phyloP scores from a whole-genome alignment of 2,888 invertebrate genomes.

The Drosophila meridionalis region DNA sequence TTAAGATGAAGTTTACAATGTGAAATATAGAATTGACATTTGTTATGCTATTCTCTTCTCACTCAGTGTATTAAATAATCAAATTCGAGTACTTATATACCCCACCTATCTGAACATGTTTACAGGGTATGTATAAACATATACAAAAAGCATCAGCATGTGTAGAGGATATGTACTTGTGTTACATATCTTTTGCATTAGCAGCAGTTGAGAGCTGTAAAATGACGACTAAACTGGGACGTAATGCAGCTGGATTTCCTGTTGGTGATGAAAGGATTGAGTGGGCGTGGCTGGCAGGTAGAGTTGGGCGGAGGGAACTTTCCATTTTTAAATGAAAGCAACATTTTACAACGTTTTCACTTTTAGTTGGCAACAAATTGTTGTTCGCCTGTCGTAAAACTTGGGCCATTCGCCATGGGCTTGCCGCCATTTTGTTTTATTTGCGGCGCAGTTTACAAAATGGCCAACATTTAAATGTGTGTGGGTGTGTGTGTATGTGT shows the following conservation, averaged over 20 bases:
- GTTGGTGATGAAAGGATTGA: constrained; percentile 30
- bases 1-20: too few species aligned
- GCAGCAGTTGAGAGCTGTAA: constrained; percentile 28
- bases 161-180: constrained; percentile 23
- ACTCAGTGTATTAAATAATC: too few species aligned
- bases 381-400: constrained; percentile 51
- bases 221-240: constrained; percentile 42
- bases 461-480: constrained; percentile 7
- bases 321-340: constrained; percentile 23
- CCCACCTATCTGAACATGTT: background rate
- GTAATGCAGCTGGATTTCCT: constrained; percentile 32
- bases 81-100: background rate
- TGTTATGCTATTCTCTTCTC: too few species aligned
- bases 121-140: constrained; percentile 26
- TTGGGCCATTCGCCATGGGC: constrained; percentile 23
- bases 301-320: background rate
- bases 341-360: constrained; percentile 25
- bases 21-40: too few species aligned
- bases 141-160: constrained; percentile 19
- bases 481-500: background rate
- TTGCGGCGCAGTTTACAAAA: constrained; percentile 27
- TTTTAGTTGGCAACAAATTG: constrained; percentile 34
- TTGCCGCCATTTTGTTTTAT: constrained; percentile 20
- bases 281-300: background rate
- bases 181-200: constrained; percentile 56